Evolutionary conservation across 1,140 invertebrate genomes (phyloP), one percentile per base, ranked within the genome.

Genomic region (Ladona fulva): DNA sequence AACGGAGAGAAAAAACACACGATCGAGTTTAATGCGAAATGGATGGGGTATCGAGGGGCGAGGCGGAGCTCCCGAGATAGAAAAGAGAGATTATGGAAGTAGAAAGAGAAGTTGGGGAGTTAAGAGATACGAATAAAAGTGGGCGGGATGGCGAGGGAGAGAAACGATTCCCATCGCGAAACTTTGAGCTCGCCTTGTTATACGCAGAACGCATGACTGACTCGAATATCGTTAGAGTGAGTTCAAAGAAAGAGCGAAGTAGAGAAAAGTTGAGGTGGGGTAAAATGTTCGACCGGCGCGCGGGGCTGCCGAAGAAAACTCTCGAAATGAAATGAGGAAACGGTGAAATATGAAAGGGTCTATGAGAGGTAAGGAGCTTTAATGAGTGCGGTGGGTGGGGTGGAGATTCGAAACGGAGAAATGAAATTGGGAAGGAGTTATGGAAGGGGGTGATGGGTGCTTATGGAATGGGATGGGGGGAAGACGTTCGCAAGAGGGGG

Each of bases 221-320:
- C 52, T 66, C 52, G 52, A 66, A 66, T 66, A 66, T 66, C 52
- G 52, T 66, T 66, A 66, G 52, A 66, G 52, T 66, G 52, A 66
- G 52, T 22, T 66, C 52, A 66, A 66, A 66, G 52, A 66, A 66
- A 22, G 52, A 66, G 52, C 10, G 44, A 52, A 52, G 44, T 52
- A 52, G 52, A 22, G 52, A 66, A 66, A 66, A 66, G 52, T 66
- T 66, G 52, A 66, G 52, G 19, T 19, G 44, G 44, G 52, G 52
- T 66, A 22, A 22, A 66, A 66, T 66, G 14, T 66, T 66, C 52
- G 52, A 22, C 52, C 52, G 52, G 44, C 44, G 44, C 10, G 44
- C 10, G 44, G 52, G 52, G 12, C n/a, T 66, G 52, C 12, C n/a
- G 52, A 66, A 66, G 52, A 66, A 66, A 66, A 66, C 52, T 66